phyloP scores from a whole-genome alignment of 2,888 invertebrate genomes.

The Chrysopilus asiliformis region DNA sequence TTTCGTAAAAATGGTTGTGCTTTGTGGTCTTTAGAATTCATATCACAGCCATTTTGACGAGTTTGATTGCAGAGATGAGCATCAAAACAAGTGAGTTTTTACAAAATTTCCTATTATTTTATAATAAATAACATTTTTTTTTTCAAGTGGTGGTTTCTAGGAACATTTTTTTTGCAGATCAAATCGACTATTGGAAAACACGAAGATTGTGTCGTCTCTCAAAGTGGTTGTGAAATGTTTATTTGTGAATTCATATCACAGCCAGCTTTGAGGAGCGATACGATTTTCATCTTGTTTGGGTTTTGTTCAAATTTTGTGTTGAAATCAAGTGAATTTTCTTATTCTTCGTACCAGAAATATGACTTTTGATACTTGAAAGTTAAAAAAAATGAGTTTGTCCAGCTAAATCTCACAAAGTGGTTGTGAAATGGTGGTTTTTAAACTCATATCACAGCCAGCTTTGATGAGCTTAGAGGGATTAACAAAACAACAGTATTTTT shows the following conservation, averaged over 20 bases:
- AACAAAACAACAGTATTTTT: not conserved
- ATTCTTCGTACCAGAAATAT: too few species aligned
- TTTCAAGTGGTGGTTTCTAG: too few species aligned
- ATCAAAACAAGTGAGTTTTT: not conserved
- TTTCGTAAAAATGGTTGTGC: slow-evolving; percentile 35
- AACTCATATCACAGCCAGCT: slow-evolving; percentile 96
- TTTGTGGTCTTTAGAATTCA: slow-evolving; percentile 24
- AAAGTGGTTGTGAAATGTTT: slow-evolving; percentile 82
- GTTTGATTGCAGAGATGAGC: slow-evolving; percentile 31
- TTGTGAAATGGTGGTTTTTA: slow-evolving; percentile 58
- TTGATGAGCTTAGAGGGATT: slow-evolving; percentile 61
- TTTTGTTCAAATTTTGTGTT: too few species aligned
- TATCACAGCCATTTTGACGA: slow-evolving; percentile 38
- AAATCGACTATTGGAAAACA: slow-evolving; percentile 3
- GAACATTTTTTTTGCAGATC: not conserved
- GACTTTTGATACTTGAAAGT: not conserved
- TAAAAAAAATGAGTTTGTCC: slow-evolving; percentile 1
- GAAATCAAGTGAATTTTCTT: too few species aligned
- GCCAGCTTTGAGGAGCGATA: slow-evolving; percentile 96
- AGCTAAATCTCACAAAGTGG: slow-evolving; percentile 60
- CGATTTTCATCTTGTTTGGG: too few species aligned
- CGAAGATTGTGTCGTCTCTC: slow-evolving; percentile 49
- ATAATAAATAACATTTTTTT: too few species aligned
- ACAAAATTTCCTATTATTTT: too few species aligned
- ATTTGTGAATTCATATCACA: slow-evolving; percentile 69